Evolutionary conservation across 2,113 vertebrate genomes (phyloP).

Genomic region (Petromus typicus): DNA sequence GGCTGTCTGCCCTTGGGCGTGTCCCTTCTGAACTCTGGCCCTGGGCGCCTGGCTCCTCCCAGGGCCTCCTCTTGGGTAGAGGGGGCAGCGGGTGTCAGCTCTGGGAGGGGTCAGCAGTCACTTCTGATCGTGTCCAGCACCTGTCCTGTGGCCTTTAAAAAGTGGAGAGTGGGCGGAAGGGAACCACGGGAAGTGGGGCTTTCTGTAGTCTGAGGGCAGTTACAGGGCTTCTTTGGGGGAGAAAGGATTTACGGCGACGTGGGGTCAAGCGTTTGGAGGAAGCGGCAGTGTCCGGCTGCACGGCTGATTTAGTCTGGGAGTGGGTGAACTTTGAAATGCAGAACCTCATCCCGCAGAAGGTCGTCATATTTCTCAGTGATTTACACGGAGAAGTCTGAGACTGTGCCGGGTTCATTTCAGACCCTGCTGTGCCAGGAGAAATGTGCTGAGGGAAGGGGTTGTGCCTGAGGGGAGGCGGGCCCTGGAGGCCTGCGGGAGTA

Average conservation of each 20-base stretch:
- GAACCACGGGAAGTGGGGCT: not conserved
- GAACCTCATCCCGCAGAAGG: slow-evolving; percentile 75
- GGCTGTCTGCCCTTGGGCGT: not conserved
- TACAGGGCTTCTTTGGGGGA: not conserved
- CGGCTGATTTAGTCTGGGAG: slow-evolving; percentile 34
- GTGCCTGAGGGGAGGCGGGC: slow-evolving; percentile 21
- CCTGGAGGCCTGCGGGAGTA: not conserved
- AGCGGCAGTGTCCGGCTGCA: slow-evolving; percentile 19
- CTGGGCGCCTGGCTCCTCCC: not conserved
- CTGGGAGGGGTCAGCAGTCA: not conserved
- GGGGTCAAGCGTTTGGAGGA: slow-evolving; percentile 68
- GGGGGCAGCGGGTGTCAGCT: not conserved
- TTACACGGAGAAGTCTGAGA: slow-evolving; percentile 74
- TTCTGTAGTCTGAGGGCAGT: not conserved
- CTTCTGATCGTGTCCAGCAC: not conserved
- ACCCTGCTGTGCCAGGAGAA: slow-evolving; percentile 75
- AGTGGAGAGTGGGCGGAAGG: not conserved
- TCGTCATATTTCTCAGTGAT: slow-evolving; percentile 81
- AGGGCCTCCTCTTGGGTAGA: not conserved
- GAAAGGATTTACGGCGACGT: slow-evolving; percentile 63
- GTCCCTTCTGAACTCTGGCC: not conserved
- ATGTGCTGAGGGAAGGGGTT: slow-evolving; percentile 77
- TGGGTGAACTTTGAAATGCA: slow-evolving; percentile 73
- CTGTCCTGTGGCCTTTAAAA: slow-evolving; percentile 24
- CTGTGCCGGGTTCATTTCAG: slow-evolving; percentile 69